Base-by-base conservation (phyloP, 2,888 invertebrate species). In the Cotesia congregata region DNA sequence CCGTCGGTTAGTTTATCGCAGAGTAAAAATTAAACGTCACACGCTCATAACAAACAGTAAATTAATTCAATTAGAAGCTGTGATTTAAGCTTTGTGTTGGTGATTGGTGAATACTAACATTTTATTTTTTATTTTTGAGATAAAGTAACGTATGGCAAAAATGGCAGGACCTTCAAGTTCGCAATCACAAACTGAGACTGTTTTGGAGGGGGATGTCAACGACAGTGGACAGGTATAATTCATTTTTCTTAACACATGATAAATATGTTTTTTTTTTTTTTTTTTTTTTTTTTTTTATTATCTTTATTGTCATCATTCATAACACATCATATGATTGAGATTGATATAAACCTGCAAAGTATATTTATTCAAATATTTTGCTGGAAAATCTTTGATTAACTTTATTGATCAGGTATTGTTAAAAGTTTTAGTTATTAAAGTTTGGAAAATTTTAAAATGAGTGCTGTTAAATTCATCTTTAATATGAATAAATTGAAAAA, bases 161-260 rank as follows among this genome's bases (percentile, higher is more conserved):
- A 86, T 86, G 83, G 83, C 86, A 50, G 85, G 86, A 67, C 85
- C 87, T 74, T 82, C 86, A 30, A 83, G 85, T 62, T 85, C 85
- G 74, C 88, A 86, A 81, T 85, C 85, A n/a, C 88, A 88, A 77
- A 89, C 88, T 40, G 86, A 86, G 79, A 87, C 88, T 6, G 83
- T 88, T 78, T 79, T 85, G 76, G 85, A 86, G 75, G 82, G 82
- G 72, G 86, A 87, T 80, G 81, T 84, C 72, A 83, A 83, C 60
- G 89, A 88, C 75, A 83, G 85, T 67, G 84, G 80, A 41, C 88
- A 88, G 87, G 88, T 88, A 86, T 60, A 77, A 67, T 40, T 60
- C 65, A 39, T 68, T 68, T 62, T 50, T 3, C 12, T 50, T 50
- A 12, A 50, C 9, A 50, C 9, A 50, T 50, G 12, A 50, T 50